A percentile compares a stretch with the other conserved stretches of the same genome.
Conservation (phyloP, 2,888 invertebrate genomes). For the Acheta domesticus region DNA sequence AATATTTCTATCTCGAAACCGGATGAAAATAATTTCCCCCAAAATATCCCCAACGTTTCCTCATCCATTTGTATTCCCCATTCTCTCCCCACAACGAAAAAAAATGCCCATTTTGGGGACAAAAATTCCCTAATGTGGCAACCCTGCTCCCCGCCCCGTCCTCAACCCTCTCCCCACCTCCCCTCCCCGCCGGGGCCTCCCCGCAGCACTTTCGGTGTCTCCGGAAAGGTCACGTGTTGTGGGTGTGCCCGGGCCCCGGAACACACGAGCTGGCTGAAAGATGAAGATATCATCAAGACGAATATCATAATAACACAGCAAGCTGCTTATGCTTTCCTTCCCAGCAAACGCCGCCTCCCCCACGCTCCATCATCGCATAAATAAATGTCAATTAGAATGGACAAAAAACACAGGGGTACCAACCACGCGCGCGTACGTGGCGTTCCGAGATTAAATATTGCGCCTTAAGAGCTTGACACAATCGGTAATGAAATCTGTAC, state of each 20-base stretch:
- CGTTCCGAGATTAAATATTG: not conserved
- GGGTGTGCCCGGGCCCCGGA: constrained; percentile 22
- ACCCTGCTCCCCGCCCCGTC: not conserved
- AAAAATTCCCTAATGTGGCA: too few relatives aligned
- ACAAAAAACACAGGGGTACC: constrained; percentile 3
- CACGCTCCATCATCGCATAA: constrained; percentile 8
- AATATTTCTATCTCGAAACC: too few relatives aligned
- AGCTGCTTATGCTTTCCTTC: not conserved
- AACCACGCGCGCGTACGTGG: constrained; percentile 5
- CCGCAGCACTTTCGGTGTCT: not conserved
- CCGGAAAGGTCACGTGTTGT: not conserved
- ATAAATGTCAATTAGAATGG: constrained; percentile 18
- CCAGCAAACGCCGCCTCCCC: not conserved
- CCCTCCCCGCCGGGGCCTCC: too few relatives aligned
- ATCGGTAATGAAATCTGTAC: constrained; percentile 18
- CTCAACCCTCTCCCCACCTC: not conserved
- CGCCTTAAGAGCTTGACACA: constrained; percentile 18
- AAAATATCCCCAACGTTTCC: too few relatives aligned
- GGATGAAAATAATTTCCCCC: too few relatives aligned
- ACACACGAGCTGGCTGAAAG: constrained; percentile 28
- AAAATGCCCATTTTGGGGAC: too few relatives aligned
- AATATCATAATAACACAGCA: constrained; percentile 32
- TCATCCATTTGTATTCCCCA: too few relatives aligned
- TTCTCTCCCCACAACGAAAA: too few relatives aligned
- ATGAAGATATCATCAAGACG: constrained; percentile 32